Conservation (phyloP, 2,888 invertebrate species). For the Mesopsocus fuscifrons region DNA sequence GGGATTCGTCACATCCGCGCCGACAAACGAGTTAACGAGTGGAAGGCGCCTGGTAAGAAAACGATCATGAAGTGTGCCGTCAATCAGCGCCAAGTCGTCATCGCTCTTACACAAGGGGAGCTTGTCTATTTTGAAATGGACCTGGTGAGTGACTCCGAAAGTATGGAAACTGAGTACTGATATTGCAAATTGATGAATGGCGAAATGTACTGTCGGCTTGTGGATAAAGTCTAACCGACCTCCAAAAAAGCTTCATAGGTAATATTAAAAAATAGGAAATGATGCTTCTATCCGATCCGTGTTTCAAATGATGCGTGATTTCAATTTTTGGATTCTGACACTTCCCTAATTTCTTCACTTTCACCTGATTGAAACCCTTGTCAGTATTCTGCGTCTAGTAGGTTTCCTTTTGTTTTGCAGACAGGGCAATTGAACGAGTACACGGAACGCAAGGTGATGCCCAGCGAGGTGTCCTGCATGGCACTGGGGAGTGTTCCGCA, state of each 20-base stretch:
- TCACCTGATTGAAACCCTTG: too few species aligned
- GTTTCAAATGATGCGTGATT: too few species aligned
- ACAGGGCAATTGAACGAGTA: slow-evolving; percentile 97
- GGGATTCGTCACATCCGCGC: slow-evolving; percentile 96
- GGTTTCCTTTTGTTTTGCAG: slow-evolving; percentile 39
- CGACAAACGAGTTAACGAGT: slow-evolving; percentile 96
- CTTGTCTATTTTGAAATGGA: slow-evolving; percentile 99
- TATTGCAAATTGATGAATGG: too few species aligned
- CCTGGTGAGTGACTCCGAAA: slow-evolving; percentile 59
- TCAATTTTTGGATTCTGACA: too few species aligned
- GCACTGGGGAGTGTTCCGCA: slow-evolving; percentile 86
- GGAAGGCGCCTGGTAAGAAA: slow-evolving; percentile 97
- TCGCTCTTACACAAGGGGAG: slow-evolving; percentile 92
- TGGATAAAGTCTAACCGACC: too few species aligned
- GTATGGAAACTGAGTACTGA: too few species aligned
- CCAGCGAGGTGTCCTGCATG: slow-evolving; percentile 96
- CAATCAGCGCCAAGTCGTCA: slow-evolving; percentile 95
- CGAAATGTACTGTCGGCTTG: too few species aligned
- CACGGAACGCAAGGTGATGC: slow-evolving; percentile 91
- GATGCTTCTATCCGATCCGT: too few species aligned
- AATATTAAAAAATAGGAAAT: too few species aligned
- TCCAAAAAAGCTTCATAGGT: too few species aligned
- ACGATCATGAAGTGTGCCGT: slow-evolving; percentile 95
- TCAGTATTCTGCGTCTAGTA: too few species aligned
- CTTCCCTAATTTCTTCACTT: too few species aligned